Conservation (phyloP, 2,797 vertebrate genomes). For the Bradypodion ventrale region DNA sequence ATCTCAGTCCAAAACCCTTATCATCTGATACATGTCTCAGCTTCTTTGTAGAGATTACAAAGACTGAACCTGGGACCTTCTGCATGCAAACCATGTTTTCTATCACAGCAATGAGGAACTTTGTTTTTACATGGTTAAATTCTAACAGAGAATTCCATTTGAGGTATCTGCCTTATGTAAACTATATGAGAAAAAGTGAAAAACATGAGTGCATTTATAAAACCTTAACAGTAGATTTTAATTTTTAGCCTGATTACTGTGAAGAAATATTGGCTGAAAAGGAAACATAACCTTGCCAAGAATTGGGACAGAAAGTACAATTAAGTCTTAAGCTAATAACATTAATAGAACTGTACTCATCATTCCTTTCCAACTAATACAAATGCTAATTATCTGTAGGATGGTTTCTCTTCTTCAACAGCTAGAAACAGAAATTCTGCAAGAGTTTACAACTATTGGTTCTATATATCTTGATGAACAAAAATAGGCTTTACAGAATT, state of each 20-base stretch:
- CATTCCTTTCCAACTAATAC: constrained; percentile 70
- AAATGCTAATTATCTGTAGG: constrained; percentile 71
- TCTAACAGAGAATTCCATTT: constrained; percentile 27
- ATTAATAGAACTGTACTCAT: constrained; percentile 71
- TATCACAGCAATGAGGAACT: not conserved
- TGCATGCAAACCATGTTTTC: not conserved
- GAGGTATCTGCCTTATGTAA: constrained; percentile 32
- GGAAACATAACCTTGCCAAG: constrained; percentile 62
- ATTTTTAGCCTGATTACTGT: constrained; percentile 64
- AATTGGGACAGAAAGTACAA: constrained; percentile 64
- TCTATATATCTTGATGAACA: constrained; percentile 66
- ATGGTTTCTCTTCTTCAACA: constrained; percentile 68
- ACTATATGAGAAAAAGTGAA: constrained; percentile 32
- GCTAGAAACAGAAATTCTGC: constrained; percentile 65
- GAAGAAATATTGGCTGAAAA: constrained; percentile 69
- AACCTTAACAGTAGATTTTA: constrained; percentile 62
- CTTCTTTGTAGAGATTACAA: not conserved
- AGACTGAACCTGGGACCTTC: not conserved
- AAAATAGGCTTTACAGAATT: constrained; percentile 62
- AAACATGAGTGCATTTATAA: constrained; percentile 54
- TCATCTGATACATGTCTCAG: not conserved
- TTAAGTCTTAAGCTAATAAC: constrained; percentile 72
- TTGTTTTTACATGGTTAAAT: not conserved
- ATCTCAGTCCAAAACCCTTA: not conserved
- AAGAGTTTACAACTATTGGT: constrained; percentile 68